These are phyloP conservation scores for Arbacia lixula DNA, from an alignment of 53 echinoderm and acorn worm species.

Conservation along the genomic window DNA sequence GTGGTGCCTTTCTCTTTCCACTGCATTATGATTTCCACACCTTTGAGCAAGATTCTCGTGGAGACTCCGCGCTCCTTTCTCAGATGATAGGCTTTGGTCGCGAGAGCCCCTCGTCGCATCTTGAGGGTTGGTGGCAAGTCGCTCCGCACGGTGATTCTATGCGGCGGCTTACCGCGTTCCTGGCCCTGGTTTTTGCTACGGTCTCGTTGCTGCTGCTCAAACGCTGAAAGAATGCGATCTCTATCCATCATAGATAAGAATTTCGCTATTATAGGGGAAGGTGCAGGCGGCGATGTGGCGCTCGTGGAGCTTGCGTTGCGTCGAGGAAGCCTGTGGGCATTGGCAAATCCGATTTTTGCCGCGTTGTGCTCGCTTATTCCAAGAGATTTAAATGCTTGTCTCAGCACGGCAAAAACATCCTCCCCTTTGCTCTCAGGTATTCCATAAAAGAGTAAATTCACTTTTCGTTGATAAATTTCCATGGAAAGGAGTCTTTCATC, in stretches of 20 bases:
- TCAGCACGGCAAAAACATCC: neutral
- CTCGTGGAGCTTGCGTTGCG: neutral
- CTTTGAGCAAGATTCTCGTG: too few relatives aligned
- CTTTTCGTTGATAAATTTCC: neutral
- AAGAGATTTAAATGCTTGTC: neutral
- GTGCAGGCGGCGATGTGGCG: neutral
- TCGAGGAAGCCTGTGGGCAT: neutral
- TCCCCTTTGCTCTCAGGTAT: neutral
- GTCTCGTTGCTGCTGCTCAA: neutral
- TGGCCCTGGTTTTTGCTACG: neutral
- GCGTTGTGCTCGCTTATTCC: neutral
- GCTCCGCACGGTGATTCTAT: neutral
- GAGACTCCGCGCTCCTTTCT: neutral
- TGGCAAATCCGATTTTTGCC: neutral
- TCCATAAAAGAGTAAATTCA: neutral
- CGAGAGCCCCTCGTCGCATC: neutral
- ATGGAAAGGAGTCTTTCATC: neutral
- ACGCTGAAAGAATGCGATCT: neutral
- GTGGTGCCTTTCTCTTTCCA: too few relatives aligned
- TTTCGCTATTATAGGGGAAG: neutral
- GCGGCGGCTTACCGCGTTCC: neutral
- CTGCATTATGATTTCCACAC: too few relatives aligned
- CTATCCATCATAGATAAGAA: neutral
- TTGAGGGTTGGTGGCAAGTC: neutral
- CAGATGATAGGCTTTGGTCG: neutral